These are phyloP conservation scores for Aradus depressus DNA, from an alignment of 2,888 invertebrate species.

Conservation along the genomic window DNA sequence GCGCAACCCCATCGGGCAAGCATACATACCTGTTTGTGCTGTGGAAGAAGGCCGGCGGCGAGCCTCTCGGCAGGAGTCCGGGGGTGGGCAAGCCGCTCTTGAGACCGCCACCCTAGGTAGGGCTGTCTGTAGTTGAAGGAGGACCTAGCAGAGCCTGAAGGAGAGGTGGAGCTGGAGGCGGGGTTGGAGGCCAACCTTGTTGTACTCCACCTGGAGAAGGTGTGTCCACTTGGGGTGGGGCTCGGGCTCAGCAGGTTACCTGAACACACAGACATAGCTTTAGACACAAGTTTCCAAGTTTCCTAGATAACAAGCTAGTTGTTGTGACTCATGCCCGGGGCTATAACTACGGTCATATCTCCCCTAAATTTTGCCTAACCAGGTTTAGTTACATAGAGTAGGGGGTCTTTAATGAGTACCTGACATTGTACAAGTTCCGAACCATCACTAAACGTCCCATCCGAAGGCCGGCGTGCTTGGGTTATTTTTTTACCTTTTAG, in stretches of 20 bases:
- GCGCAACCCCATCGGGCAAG: background rate
- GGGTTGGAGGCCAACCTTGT: slow-evolving; percentile 41
- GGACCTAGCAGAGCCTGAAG: slow-evolving; percentile 53
- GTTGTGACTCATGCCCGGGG: too few relatives aligned
- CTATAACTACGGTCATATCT: too few relatives aligned
- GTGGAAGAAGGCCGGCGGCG: slow-evolving; percentile 41
- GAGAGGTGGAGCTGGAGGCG: slow-evolving; percentile 47
- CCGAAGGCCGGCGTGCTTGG: too few relatives aligned
- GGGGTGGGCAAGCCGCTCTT: slow-evolving; percentile 67
- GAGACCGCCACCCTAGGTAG: slow-evolving; percentile 80
- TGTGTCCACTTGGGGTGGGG: slow-evolving; percentile 38
- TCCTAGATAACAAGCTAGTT: too few relatives aligned
- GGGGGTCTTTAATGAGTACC: too few relatives aligned
- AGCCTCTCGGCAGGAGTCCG: slow-evolving; percentile 75
- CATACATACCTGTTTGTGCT: slow-evolving; percentile 36
- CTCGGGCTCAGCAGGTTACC: slow-evolving; percentile 40
- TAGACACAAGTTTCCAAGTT: too few relatives aligned
- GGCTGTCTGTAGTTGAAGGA: slow-evolving; percentile 77
- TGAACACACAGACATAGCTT: too few relatives aligned
- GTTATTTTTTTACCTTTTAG: too few relatives aligned
- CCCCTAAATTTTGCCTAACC: too few relatives aligned
- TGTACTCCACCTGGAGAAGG: slow-evolving; percentile 43
- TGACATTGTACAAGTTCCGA: too few relatives aligned
- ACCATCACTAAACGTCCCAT: too few relatives aligned
- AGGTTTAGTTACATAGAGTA: too few relatives aligned